Evolutionary conservation across 2,888 invertebrate species (phyloP).

Genomic region (Tyria jacobaeae): DNA sequence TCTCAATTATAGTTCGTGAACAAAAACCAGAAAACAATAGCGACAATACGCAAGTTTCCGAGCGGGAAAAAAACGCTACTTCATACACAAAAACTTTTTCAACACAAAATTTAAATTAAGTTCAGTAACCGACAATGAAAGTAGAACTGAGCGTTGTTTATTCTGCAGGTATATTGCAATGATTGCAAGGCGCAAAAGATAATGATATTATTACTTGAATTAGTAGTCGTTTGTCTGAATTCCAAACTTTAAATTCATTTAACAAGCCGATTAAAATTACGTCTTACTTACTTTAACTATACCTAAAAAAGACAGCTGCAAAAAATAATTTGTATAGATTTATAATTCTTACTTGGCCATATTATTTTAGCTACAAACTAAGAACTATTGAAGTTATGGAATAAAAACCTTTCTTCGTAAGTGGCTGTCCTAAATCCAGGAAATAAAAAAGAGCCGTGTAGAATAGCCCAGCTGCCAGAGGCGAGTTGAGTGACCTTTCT

Average conservation of each 20-base stretch:
- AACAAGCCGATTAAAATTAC: not conserved
- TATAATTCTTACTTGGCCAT: too few relatives aligned
- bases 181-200: not conserved
- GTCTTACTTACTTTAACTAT: not conserved
- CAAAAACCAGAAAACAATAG: slow-evolving; percentile 55
- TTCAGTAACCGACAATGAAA: not conserved
- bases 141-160: too few relatives aligned
- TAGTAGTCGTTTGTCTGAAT: not conserved
- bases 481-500: slow-evolving; percentile 57
- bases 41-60: slow-evolving; percentile 33
- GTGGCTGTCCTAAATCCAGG: too few relatives aligned
- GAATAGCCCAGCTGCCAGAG: slow-evolving; percentile 43
- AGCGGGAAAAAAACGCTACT: slow-evolving; percentile 24
- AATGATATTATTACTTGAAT: not conserved
- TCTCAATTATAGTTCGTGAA: slow-evolving; percentile 35
- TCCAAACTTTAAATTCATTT: not conserved
- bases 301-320: too few relatives aligned
- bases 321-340: too few relatives aligned
- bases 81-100: not conserved
- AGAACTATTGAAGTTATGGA: too few relatives aligned
- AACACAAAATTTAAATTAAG: not conserved
- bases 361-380: too few relatives aligned
- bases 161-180: not conserved
- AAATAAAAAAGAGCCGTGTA: slow-evolving; percentile 10
- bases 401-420: too few relatives aligned